Evolutionary conservation across 2,113 vertebrate genomes (phyloP).

Genomic region (Microcebus lehilahytsara): DNA sequence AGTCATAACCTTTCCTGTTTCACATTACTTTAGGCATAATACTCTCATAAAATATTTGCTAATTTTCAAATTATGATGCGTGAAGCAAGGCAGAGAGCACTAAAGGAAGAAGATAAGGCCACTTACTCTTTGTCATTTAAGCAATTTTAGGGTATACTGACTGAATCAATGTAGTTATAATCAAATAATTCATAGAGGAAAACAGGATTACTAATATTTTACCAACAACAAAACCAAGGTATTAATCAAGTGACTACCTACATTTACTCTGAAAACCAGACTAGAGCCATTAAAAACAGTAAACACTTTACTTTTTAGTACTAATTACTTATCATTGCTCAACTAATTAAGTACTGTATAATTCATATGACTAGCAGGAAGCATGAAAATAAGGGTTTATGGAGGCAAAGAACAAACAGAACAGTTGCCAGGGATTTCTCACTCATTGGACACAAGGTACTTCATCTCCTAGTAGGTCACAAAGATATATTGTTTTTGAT

Average conservation of each 20-base stretch:
- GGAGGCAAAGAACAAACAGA: background rate
- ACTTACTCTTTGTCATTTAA: conserved; percentile 9
- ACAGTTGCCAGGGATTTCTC: background rate
- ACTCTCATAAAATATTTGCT: conserved; percentile 25
- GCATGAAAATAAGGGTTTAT: conserved; percentile 22
- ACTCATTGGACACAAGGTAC: background rate
- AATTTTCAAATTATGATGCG: conserved; percentile 36
- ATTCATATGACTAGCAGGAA: background rate
- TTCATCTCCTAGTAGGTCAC: background rate
- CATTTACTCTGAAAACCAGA: conserved; percentile 49
- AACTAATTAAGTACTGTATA: background rate
- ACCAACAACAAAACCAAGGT: background rate
- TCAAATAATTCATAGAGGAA: conserved; percentile 13
- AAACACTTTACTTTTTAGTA: conserved; percentile 1
- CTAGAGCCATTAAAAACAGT: background rate
- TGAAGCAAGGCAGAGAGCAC: background rate
- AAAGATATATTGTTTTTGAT: conserved; percentile 17
- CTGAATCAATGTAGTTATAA: background rate
- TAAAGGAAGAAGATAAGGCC: conserved; percentile 15
- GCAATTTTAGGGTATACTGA: background rate
- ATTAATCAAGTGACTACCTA: background rate
- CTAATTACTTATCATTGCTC: background rate
- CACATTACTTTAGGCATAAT: background rate
- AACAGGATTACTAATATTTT: background rate
- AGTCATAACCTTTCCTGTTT: background rate